These are phyloP conservation scores for Drosophila borealis DNA, from an alignment of 2,888 invertebrate species.

Conservation along the genomic window DNA sequence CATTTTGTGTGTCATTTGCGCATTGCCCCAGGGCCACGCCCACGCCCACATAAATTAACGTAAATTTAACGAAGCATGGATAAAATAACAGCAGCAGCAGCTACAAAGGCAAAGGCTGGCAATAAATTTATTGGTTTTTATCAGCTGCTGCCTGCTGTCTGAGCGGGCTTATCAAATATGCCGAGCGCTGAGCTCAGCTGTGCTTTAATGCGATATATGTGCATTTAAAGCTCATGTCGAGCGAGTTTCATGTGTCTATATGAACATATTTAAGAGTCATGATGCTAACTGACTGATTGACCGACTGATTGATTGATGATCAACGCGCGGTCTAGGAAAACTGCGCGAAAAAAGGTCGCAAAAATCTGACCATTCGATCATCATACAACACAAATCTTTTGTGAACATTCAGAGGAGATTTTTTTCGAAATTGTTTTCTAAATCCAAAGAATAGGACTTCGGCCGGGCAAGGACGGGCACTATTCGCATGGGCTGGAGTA, in stretches of 20 bases:
- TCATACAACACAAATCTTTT: no score
- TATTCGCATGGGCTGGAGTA: no score
- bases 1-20: constrained; percentile 60
- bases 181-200: constrained; percentile 27
- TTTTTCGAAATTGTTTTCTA: no score
- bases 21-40: constrained; percentile 26
- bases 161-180: constrained; percentile 62
- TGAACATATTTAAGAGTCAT: not conserved
- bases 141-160: constrained; percentile 38
- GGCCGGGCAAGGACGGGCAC: no score
- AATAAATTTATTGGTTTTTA: constrained; percentile 76
- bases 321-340: not conserved
- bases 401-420: no score
- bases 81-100: constrained; percentile 28
- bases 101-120: constrained; percentile 42
- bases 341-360: no score
- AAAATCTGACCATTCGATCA: no score
- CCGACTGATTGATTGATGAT: constrained; percentile 1
- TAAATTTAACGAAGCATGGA: constrained; percentile 69
- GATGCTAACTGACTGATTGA: not conserved
- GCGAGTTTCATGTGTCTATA: constrained; percentile 45
- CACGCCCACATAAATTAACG: constrained; percentile 72
- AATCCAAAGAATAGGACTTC: no score
- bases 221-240: constrained; percentile 49
- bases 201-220: constrained; percentile 20